Evolutionary conservation across 2,797 vertebrate species (phyloP), one percentile per base, ranked within the genome.

Genomic region (Moxostoma hubbsi): DNA sequence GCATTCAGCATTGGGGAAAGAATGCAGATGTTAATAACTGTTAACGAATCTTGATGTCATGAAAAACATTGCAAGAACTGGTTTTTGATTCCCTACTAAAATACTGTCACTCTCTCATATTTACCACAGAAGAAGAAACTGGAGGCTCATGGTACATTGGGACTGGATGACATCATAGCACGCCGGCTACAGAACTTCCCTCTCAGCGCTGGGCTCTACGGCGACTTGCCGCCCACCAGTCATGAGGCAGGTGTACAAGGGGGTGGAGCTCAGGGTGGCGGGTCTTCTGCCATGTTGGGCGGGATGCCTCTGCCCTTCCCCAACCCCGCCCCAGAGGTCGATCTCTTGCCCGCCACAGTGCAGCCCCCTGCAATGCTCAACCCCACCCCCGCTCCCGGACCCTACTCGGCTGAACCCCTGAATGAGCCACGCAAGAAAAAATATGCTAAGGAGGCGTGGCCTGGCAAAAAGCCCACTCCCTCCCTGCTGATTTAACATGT

Each of bases 341-440:
- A 96, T 93, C 89, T 96, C 87, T 90, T 93, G 81, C 85, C 85
- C 0, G 91, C 93, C 0, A 90, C 94, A 0, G 92, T 91, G 49
- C 94, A 94, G 5, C 92, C 94, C 6, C 91, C 94, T 12, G 90
- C 94, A 76, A 91, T 87, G 85, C 92, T 95, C 85, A 94, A 93
- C 83, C 93, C 94, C 0, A 89, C 93, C 75, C 94, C 95, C 3
- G 93, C 94, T 72, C 92, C 94, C 4, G 84, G 90, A 0, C 93
- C 94, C 3, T 96, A 93, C 85, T 92, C 92, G 58, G 90, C 94
- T 0, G 95, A 96, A 88, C 86, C 93, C 68, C 91, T 95, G 88
- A 96, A 96, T 4, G 95, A 96, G 72, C 95, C 95, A 80, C 95
- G 95, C 90, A 96, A 96, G 90, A 96, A 96, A 89, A 96, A 96